phyloP scores from a whole-genome alignment of 2,888 invertebrate species.

The Ochlodes sylvanus region DNA sequence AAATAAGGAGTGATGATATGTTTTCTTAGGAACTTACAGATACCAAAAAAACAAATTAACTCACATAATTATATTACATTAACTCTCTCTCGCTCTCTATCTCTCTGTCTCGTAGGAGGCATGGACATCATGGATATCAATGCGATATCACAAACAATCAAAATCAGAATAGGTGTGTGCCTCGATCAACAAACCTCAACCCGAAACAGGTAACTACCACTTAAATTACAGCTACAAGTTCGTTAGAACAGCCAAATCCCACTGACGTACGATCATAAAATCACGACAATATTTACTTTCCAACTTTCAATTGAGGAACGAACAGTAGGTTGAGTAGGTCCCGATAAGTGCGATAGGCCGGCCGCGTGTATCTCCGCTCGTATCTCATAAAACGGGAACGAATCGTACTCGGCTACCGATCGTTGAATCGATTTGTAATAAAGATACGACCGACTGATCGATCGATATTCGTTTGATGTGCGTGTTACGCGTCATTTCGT shows the following conservation, averaged over 20 bases:
- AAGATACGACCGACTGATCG: constrained; percentile 47
- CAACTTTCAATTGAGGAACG: constrained; percentile 30
- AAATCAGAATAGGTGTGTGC: no score
- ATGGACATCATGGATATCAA: no score
- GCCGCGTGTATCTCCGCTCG: background rate
- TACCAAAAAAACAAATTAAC: no score
- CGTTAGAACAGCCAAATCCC: background rate
- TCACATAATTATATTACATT: no score
- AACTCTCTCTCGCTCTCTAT: no score
- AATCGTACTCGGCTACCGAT: constrained; percentile 58
- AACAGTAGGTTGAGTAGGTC: constrained; percentile 43
- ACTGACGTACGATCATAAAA: constrained; percentile 10
- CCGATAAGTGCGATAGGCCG: constrained; percentile 46
- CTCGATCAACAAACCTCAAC: no score
- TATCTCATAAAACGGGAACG: constrained; percentile 49
- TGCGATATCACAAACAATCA: no score
- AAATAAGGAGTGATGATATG: no score
- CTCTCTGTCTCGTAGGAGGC: no score
- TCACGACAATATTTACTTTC: constrained; percentile 21
- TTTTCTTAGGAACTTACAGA: no score
- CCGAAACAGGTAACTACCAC: no score
- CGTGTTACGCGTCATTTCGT: constrained; percentile 37
- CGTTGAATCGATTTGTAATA: constrained; percentile 66
- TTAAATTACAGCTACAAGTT: no score
- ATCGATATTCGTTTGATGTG: constrained; percentile 41